Evolutionary conservation across 1,140 invertebrate genomes (phyloP), one percentile per base, ranked within the genome.

Genomic region (Cotesia glomerata): DNA sequence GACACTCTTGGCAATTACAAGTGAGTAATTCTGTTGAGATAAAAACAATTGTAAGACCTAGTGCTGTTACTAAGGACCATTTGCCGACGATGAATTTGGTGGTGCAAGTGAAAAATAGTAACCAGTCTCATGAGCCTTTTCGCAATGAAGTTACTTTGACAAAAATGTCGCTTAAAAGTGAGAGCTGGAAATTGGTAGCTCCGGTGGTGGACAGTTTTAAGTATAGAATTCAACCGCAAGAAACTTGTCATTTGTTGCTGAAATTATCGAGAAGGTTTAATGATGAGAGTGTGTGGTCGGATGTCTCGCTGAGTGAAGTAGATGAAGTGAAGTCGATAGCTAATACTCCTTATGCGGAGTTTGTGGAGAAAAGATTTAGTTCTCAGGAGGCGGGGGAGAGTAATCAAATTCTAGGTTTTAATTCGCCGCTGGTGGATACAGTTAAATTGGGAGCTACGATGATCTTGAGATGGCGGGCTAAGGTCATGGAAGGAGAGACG

Each of bases 1-100:
- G 92, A 5, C 92, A 94, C 73, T 88, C 88, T 16, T 93, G 92
- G 89, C 87, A 90, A 66, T 82, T 93, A n/a, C 89, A 89, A 51
- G 90, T 93, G n/a, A 85, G 91, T 61, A 91, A 92, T 73, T 93
- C 92, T 1, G 80, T 94, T 11, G 88, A 90, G 67, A 87, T 91
- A 2, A 89, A 88, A 18, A 88, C 90, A 0, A 87, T 88, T 36
- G 87, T 88, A 5, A 81, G 82, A 35, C 86, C 85, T 75, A 89
- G 89, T 75, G 86, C 86, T 64, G 87, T 88, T 61, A 89, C 82
- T 67, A 85, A 87, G 69, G 81, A 84, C 0, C 81, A 89, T 58
- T 87, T 77, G 8, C 86, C 85, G 34, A 87, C 91, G 11, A 82
- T 93, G 66, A 90, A 91, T 58, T 76, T 93, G 5, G 88, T 90